Evolutionary conservation across 2,888 invertebrate species (phyloP).

Genomic region (Drosophila flavopinicola): DNA sequence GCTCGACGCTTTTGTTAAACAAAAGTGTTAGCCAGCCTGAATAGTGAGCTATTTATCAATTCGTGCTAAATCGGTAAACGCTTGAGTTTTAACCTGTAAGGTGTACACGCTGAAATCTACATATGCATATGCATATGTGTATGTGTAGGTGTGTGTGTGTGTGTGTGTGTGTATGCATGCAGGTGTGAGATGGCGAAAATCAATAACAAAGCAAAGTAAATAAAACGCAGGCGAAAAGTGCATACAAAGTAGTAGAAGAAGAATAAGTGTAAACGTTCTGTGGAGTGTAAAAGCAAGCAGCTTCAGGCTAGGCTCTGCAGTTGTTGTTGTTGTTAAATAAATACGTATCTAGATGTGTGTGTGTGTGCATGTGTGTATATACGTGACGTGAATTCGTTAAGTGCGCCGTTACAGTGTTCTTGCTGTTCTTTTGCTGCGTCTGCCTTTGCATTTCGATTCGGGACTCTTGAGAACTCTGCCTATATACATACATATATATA

Average conservation of each 20-base stretch:
- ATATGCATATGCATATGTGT: constrained; percentile 3
- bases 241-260: constrained; percentile 50
- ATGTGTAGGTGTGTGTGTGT: constrained; percentile 12
- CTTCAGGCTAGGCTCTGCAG: constrained; percentile 42
- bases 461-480: constrained; percentile 19
- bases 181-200: constrained; percentile 71
- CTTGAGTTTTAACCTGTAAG: constrained; percentile 13
- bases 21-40: constrained; percentile 25
- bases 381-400: constrained; percentile 77
- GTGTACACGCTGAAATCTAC: constrained; percentile 22
- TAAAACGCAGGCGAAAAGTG: constrained; percentile 70
- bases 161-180: constrained; percentile 17
- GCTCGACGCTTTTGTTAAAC: constrained; percentile 28
- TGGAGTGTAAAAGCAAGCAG: constrained; percentile 47
- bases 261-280: constrained; percentile 35
- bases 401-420: constrained; percentile 50
- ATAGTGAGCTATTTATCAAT: constrained; percentile 19
- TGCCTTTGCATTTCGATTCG: constrained; percentile 35
- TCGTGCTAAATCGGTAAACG: constrained; percentile 22
- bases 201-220: constrained; percentile 78
- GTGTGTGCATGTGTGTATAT: constrained; percentile 27
- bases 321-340: constrained; percentile 23
- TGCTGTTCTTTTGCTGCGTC: constrained; percentile 21
- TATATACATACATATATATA: constrained; percentile 1
- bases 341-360: constrained; percentile 14